Percentiles rank a stretch among this genome's conserved stretches.
Evolutionary conservation across 2,888 invertebrate genomes (phyloP).

Genomic region (Tetanocera ferruginea): DNA sequence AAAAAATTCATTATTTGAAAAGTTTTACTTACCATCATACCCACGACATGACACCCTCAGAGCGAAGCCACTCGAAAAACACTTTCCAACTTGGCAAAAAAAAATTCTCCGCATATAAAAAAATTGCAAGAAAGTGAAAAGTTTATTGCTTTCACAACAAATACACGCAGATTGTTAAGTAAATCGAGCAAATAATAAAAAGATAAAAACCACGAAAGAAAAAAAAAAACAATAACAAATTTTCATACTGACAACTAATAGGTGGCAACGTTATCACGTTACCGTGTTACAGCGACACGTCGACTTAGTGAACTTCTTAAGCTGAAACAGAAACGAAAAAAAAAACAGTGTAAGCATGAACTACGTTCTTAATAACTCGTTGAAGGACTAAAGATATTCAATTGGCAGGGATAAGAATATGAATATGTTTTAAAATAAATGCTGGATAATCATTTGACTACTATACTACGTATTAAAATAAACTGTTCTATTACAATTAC

Average conservation of each 20-base stretch:
- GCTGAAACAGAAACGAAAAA: not conserved
- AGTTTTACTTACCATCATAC: slow-evolving; percentile 11
- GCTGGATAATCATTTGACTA: too few relatives aligned
- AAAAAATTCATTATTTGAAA: slow-evolving; percentile 28
- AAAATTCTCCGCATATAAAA: not conserved
- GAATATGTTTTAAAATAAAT: too few relatives aligned
- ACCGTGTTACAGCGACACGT: not conserved
- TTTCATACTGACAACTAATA: not conserved
- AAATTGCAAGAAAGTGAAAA: slow-evolving; percentile 10
- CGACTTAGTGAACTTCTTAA: not conserved
- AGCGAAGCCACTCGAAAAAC: not conserved
- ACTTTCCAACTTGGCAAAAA: not conserved
- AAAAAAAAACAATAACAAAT: not conserved
- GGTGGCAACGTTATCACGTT: slow-evolving; percentile 1
- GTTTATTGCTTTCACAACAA: slow-evolving; percentile 22
- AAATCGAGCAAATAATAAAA: slow-evolving; percentile 4
- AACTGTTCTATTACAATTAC: too few relatives aligned
- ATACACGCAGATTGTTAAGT: slow-evolving; percentile 13
- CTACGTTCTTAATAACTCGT: too few relatives aligned
- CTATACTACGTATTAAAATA: too few relatives aligned
- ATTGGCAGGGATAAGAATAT: too few relatives aligned
- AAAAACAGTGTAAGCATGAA: too few relatives aligned
- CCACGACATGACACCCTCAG: not conserved
- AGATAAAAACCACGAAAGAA: not conserved
- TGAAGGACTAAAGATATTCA: too few relatives aligned